Evolutionary conservation across 2,888 invertebrate genomes (phyloP).

Genomic region (Clusia tigrina): DNA sequence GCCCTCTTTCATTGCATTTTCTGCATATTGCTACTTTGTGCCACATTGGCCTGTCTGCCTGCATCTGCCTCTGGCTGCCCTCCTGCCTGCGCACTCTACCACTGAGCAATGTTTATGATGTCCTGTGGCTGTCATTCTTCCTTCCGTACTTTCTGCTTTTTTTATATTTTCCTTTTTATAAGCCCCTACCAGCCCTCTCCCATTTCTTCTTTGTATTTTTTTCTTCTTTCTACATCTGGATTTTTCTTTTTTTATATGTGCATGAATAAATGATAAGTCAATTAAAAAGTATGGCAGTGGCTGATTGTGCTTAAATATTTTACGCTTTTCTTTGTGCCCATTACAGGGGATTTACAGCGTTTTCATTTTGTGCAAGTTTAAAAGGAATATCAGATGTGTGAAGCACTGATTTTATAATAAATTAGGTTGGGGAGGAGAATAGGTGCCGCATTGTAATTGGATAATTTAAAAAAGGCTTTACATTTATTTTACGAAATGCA

Average conservation of each 20-base stretch:
- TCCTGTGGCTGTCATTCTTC: conserved; percentile 28
- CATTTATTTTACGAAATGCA: no score
- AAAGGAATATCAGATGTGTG: no score
- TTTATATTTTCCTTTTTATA: background rate
- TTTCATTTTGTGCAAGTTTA: background rate
- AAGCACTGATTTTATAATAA: no score
- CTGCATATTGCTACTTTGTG: background rate
- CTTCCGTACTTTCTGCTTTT: conserved; percentile 6
- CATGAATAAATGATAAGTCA: conserved; percentile 61
- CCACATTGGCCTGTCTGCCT: conserved; percentile 7
- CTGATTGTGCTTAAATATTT: conserved; percentile 56
- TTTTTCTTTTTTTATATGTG: conserved; percentile 19
- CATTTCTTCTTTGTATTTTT: conserved; percentile 25
- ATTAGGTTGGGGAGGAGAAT: no score
- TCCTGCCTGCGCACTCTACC: conserved; percentile 29
- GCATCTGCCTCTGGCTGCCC: conserved; percentile 17
- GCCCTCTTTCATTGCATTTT: no score
- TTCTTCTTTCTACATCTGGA: conserved; percentile 11
- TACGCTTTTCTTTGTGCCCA: conserved; percentile 32
- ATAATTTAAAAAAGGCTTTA: no score
- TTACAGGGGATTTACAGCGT: no score
- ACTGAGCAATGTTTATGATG: conserved; percentile 44
- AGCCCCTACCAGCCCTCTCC: no score
- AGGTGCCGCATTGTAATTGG: no score
- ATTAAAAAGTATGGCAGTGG: conserved; percentile 56